These are phyloP conservation scores for Lasioglossum pauxillum DNA, from an alignment of 2,888 invertebrate species.

Conservation along the genomic window DNA sequence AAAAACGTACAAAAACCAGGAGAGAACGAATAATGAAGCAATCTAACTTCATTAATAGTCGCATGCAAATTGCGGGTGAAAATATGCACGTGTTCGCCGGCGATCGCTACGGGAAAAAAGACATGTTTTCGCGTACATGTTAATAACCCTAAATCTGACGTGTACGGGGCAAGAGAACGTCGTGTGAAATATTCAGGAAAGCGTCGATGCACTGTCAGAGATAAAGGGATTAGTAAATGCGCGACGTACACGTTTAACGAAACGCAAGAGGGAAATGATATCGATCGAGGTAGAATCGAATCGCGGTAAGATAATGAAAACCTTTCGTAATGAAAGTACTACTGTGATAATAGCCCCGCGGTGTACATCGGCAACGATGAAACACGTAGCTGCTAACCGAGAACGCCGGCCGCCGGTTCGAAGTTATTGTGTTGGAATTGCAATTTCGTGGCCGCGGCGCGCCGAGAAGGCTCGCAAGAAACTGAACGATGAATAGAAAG, in stretches of 20 bases:
- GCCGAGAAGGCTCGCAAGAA: slow-evolving; percentile 4
- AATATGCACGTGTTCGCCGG: not conserved
- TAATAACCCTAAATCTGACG: not conserved
- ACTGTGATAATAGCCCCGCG: slow-evolving; percentile 42
- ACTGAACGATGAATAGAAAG: slow-evolving; percentile 25
- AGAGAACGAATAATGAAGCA: not conserved
- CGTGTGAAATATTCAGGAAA: not conserved
- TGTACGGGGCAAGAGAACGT: not conserved
- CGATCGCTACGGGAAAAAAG: not conserved
- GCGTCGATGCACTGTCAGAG: not conserved
- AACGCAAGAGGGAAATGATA: slow-evolving; percentile 48
- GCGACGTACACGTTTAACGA: slow-evolving; percentile 28
- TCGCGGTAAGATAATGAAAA: slow-evolving; percentile 53
- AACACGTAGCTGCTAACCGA: slow-evolving; percentile 46
- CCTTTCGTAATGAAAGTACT: slow-evolving; percentile 54
- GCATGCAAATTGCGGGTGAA: not conserved
- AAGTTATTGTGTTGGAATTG: slow-evolving; percentile 44
- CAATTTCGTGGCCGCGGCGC: slow-evolving; percentile 34
- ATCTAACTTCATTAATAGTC: not conserved
- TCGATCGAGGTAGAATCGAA: slow-evolving; percentile 52
- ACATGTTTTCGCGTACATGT: not conserved
- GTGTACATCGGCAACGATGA: slow-evolving; percentile 31
- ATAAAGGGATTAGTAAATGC: not conserved
- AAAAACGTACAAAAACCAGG: not conserved
- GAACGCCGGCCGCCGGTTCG: not conserved